Percentiles rank a stretch among this genome's conserved stretches.
Conservation (phyloP, 2,888 invertebrate genomes). For the Plagodis pulveraria region DNA sequence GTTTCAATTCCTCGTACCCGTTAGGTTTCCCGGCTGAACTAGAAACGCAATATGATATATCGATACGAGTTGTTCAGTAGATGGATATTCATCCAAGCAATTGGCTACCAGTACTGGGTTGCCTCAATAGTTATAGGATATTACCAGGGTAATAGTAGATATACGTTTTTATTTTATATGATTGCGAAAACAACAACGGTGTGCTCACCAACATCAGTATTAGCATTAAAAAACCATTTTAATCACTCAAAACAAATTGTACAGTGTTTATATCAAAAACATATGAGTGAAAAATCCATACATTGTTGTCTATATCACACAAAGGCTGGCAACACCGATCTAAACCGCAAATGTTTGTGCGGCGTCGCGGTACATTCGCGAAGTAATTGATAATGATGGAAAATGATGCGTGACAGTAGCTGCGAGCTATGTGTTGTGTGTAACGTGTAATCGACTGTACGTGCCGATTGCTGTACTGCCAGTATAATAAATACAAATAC, state of each 20-base stretch:
- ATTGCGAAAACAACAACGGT: no score
- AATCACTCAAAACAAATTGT: not conserved
- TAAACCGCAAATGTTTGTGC: conserved; percentile 54
- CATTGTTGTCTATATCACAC: conserved; percentile 32
- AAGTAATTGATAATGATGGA: conserved; percentile 79
- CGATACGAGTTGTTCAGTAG: no score
- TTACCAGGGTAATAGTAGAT: no score
- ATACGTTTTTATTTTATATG: no score
- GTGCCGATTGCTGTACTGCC: conserved; percentile 51
- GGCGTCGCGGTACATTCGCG: conserved; percentile 58
- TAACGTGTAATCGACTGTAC: conserved; percentile 58
- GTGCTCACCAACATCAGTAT: no score
- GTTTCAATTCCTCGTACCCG: no score
- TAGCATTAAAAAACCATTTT: no score
- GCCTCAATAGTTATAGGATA: no score
- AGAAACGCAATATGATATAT: no score
- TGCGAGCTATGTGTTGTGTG: conserved; percentile 66
- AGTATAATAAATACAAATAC: conserved; percentile 18
- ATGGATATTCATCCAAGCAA: no score
- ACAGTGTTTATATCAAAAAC: not conserved
- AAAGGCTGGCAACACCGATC: conserved; percentile 56
- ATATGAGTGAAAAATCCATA: not conserved
- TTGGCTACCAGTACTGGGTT: no score
- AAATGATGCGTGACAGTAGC: conserved; percentile 82
- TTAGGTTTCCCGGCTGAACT: no score